Evolutionary conservation across 2,797 vertebrate genomes (phyloP).

Genomic region (Dipus sagitta): DNA sequence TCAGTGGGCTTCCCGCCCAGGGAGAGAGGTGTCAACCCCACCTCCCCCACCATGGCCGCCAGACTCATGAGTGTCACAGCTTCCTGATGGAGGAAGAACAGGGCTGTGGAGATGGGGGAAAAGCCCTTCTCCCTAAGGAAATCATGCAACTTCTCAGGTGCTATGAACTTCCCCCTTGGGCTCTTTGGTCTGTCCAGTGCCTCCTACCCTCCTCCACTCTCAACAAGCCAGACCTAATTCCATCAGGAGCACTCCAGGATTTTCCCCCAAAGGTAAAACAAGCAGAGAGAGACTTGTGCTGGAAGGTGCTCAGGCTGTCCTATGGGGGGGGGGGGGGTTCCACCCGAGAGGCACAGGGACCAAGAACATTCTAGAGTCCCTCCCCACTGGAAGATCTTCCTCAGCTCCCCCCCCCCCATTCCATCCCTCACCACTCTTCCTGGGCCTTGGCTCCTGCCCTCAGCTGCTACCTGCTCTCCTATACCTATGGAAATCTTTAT

Average conservation of each 20-base stretch:
- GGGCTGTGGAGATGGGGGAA: neutral
- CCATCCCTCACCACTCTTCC: neutral
- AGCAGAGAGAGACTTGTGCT: neutral
- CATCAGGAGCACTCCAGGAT: neutral
- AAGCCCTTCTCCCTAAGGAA: too few relatives aligned
- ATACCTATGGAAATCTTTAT: neutral
- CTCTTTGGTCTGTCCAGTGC: neutral
- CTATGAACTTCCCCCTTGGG: neutral
- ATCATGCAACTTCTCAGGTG: neutral
- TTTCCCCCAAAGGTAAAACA: neutral
- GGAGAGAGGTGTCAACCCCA: neutral
- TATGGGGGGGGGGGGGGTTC: neutral
- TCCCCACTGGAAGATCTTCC: neutral
- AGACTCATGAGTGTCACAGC: neutral
- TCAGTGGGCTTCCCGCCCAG: neutral
- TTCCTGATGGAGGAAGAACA: neutral
- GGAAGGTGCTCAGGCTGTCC: neutral
- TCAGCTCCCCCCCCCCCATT: neutral
- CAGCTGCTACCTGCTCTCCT: neutral
- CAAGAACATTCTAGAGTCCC: neutral
- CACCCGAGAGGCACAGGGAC: neutral
- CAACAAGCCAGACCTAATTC: neutral
- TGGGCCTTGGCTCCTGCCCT: neutral
- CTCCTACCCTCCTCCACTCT: neutral
- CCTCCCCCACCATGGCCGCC: neutral